Evolutionary conservation across 2,888 invertebrate genomes (phyloP).

Genomic region (Elysia crispata): DNA sequence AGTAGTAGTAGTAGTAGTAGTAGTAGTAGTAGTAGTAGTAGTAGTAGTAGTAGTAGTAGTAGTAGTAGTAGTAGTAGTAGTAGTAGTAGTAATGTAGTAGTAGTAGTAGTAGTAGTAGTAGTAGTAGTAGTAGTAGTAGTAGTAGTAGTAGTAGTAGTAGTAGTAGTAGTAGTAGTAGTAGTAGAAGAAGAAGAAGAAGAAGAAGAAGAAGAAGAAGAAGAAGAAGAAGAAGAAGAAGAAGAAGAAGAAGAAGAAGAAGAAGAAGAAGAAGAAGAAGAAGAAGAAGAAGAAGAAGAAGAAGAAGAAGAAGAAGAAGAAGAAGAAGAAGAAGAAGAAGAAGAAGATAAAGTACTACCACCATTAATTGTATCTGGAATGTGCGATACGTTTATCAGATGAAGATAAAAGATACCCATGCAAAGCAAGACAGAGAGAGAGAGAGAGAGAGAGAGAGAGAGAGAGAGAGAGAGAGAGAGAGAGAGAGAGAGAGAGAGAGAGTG

Average conservation of each 20-base stretch:
- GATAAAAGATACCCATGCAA: too few relatives aligned
- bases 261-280: slow-evolving; percentile 16
- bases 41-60: not conserved
- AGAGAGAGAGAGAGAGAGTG: not conserved
- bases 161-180: too few relatives aligned
- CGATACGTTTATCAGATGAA: too few relatives aligned
- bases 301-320: too few relatives aligned
- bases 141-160: too few relatives aligned
- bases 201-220: slow-evolving; percentile 18
- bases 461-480: slow-evolving; percentile 10
- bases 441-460: slow-evolving; percentile 5
- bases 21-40: slow-evolving; percentile 3
- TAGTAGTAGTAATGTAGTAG: not conserved
- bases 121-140: not conserved
- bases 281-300: too few relatives aligned
- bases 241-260: slow-evolving; percentile 25
- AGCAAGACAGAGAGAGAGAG: not conserved
- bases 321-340: too few relatives aligned
- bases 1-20: not conserved
- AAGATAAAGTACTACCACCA: too few relatives aligned
- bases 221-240: slow-evolving; percentile 20
- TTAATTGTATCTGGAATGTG: too few relatives aligned
- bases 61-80: slow-evolving; percentile 6
- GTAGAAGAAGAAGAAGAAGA: slow-evolving; percentile 9
- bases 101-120: not conserved